Base-by-base conservation (phyloP, 2,113 vertebrate genomes). In the Cochlearius cochlearius region DNA sequence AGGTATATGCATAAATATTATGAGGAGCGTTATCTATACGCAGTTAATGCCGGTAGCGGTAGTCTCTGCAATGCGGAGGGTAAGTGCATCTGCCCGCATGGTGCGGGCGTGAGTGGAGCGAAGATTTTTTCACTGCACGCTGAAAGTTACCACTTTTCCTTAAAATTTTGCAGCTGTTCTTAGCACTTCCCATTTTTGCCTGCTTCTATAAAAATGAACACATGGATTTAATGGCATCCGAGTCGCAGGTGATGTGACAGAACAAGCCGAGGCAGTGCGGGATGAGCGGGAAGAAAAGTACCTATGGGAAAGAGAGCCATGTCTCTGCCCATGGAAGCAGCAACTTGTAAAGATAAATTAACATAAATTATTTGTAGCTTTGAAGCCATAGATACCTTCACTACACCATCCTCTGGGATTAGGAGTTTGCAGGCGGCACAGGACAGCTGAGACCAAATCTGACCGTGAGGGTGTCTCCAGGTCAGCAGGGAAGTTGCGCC, bases 1-100 rank as follows among this genome's bases (percentile, higher is more conserved):
- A 99, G 99, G 99, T 99, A 98, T 20, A 39, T 56, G 45, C 39
- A 52, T 74, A 58, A 60, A 18, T 53, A 38, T 68, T 41, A 38
- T 0, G 4, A 23, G 55, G 45, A 92, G 53, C 18, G 12, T 39
- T 34, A 26, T 36, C 45, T 29, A 29, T 18, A 10, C 12, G 30
- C 38, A 12, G 25, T 62, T 92, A 10, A 56, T 25, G 5, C 20
- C 47, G 45, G 56, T 47, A n/a, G 23, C 58, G 26, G 56, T 62
- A 66, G 76, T 69, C 38, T 32, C 50, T 55, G 55, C 81, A 9
- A 25, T 41, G 58, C 1, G 2, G 59, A 90, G 30, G 58, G 13
- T 19, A 83, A 77, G 18, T 45, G 23, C 10, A 72, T 71, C 73
- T 78, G 55, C 16, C 38, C 55, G 32, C 27, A 0, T 12, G 11